Evolutionary conservation across 2,888 invertebrate genomes (phyloP), one percentile per base, ranked within the genome.

Genomic region (Ametastegia equiseti): DNA sequence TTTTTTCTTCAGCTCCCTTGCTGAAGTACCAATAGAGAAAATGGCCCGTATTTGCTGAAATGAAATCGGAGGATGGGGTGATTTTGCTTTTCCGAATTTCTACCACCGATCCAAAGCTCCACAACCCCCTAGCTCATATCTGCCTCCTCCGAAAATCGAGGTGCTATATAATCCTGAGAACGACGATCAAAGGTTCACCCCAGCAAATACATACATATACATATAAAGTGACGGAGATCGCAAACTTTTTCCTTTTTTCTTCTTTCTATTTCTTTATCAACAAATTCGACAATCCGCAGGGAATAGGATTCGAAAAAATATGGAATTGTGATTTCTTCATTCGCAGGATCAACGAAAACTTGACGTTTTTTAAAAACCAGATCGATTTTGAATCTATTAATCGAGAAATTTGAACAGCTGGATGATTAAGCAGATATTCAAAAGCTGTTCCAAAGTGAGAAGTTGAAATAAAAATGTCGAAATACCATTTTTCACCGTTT

Each of bases 11-110:
- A n/a, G 19, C 39, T 67, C 39, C 9, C 65, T 67, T n/a, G n/a
- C 39, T 39, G n/a, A 67, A 67, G 65, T 67, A 67, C 65, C 65
- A 67, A 67, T 67, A 39, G 65, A 39, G 39, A 67, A 39, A 67
- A 39, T 39, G 39, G 39, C 65, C 65, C 65, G 65, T 67, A 67
- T 67, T 67, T 67, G 65, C 65, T 19, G 65, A 36, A 67, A 39
- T 67, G 65, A 67, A 67, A 67, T 67, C 65, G 39, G 9, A 67
- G 33, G 13, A 67, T 23, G 36, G 65, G 39, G 19, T 36, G 39
- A 39, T 67, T 67, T 67, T 13, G 9, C 39, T 67, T 65, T 63
- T 36, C 65, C 39, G 39, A 67, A 39, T 39, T 39, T 39, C 30
- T 11, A 1, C 19, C 54, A 27, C 15, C 30, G 3, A 11, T 42